These are phyloP conservation scores for Hydractinia echinata DNA, from an alignment of 30 jellyfish, hydroid and myxozoan genomes.

Conservation along the genomic window DNA sequence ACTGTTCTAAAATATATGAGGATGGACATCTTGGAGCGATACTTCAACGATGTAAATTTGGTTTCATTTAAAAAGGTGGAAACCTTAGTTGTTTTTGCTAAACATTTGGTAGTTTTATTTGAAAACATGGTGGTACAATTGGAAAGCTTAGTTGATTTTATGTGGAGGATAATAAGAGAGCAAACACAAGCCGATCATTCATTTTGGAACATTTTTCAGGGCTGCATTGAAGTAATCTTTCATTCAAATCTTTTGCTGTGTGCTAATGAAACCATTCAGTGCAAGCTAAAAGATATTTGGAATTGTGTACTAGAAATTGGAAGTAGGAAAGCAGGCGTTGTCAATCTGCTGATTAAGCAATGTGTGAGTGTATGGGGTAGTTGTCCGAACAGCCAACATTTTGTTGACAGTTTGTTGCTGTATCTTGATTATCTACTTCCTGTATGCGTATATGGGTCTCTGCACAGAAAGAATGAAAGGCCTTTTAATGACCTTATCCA, in stretches of 20 bases:
- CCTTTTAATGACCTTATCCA: constrained; percentile 31
- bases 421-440: constrained; percentile 43
- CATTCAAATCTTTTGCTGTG: constrained; percentile 33
- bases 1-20: too few species aligned
- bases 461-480: constrained; percentile 46
- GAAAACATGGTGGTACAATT: not conserved
- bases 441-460: constrained; percentile 73
- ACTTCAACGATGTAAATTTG: not conserved
- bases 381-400: constrained; percentile 12
- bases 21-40: not conserved
- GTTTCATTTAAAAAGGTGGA: constrained; percentile 2
- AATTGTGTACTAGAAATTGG: constrained; percentile 51
- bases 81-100: not conserved
- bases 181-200: constrained; percentile 52
- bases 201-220: constrained; percentile 58
- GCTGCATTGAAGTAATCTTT: constrained; percentile 43
- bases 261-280: constrained; percentile 10
- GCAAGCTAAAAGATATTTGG: constrained; percentile 40
- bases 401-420: not conserved
- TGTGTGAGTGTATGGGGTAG: constrained; percentile 45
- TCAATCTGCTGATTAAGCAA: constrained; percentile 41
- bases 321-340: constrained; percentile 47
- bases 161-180: constrained; percentile 39
- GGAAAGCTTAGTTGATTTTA: not conserved
- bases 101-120: constrained; percentile 3